Conservation (phyloP, 1,140 invertebrate genomes). For the Cotesia glomerata region DNA sequence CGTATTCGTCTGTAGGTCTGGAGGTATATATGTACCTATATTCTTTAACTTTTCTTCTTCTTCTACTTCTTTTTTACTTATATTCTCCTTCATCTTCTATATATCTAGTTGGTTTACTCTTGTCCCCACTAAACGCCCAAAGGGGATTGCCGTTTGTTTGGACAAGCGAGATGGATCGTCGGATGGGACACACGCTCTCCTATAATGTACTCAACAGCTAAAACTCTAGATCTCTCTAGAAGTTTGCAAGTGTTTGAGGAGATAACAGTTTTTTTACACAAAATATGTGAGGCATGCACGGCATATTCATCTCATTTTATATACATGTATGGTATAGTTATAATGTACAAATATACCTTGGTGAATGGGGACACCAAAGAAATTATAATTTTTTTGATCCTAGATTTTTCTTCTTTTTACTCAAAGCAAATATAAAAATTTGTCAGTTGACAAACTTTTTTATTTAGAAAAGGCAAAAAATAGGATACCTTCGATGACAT, state of each 20-base stretch:
- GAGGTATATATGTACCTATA: not conserved
- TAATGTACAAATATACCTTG: no score
- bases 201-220: no score
- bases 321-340: no score
- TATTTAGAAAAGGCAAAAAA: no score
- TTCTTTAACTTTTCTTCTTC: not conserved
- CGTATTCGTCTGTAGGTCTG: not conserved
- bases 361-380: no score
- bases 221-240: not conserved
- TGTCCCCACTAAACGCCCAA: slow-evolving; percentile 4
- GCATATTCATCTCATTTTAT: not conserved
- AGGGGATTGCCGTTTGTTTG: slow-evolving; percentile 28
- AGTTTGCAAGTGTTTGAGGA: not conserved
- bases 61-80: not conserved
- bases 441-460: no score
- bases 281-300: not conserved
- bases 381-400: no score
- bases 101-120: not conserved
- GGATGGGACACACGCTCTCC: not conserved
- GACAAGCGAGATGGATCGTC: slow-evolving; percentile 29
- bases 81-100: not conserved
- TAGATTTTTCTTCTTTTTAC: no score
- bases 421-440: no score
- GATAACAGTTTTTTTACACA: slow-evolving; percentile 26
- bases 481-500: no score